Percentiles rank a stretch among this genome's conserved stretches.
These are phyloP conservation scores for Acanthis flammea DNA, from an alignment of 2,797 vertebrate species.

Conservation along the genomic window DNA sequence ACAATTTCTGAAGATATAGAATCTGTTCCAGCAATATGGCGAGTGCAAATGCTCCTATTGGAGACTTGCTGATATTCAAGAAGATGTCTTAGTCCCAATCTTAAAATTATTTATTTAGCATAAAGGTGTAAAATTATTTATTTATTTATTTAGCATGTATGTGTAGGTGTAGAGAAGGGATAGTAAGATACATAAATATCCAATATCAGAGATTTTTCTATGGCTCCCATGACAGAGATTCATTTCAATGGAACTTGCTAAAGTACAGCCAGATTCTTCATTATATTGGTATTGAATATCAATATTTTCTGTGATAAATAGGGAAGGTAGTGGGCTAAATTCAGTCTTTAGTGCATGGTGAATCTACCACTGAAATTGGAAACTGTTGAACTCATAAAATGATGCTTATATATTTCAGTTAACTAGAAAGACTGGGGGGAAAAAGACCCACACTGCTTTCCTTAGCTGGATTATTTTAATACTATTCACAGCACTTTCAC, in stretches of 20 bases:
- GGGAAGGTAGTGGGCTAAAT: not conserved
- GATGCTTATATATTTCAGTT: not conserved
- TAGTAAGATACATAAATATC: not conserved
- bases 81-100: not conserved
- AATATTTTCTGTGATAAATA: not conserved
- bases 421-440: not conserved
- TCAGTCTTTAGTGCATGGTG: not conserved
- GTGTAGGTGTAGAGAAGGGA: not conserved
- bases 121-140: not conserved
- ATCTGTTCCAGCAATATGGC: constrained; percentile 58
- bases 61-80: not conserved
- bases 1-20: constrained; percentile 30
- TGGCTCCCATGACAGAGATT: not conserved
- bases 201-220: not conserved
- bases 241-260: not conserved
- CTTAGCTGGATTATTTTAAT: not conserved
- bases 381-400: not conserved
- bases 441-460: rapidly evolving
- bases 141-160: not conserved
- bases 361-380: not conserved
- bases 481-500: not conserved
- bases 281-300: not conserved
- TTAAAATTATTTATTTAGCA: not conserved
- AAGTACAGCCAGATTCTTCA: not conserved
- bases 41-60: constrained; percentile 44